Evolutionary conservation across 2,113 vertebrate genomes (phyloP).

Genomic region (Thamnaconus septentrionalis): DNA sequence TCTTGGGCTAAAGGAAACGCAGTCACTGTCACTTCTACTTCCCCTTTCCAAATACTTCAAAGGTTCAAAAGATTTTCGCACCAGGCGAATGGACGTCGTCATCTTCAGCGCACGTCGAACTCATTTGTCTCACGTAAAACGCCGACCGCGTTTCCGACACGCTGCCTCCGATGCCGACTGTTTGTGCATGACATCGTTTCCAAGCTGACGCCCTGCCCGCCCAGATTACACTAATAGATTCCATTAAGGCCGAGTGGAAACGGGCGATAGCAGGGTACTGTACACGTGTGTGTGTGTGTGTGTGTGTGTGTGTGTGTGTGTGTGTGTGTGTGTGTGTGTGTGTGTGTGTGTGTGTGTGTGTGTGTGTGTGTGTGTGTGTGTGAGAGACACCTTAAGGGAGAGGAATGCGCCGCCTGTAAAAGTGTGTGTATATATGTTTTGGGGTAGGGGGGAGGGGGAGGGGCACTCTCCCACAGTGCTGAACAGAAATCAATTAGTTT

Average conservation of each 20-base stretch:
- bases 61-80: too few relatives aligned
- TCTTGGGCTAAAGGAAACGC: too few relatives aligned
- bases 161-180: too few relatives aligned
- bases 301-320: conserved; percentile 41
- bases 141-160: too few relatives aligned
- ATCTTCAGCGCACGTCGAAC: too few relatives aligned
- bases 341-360: conserved; percentile 42
- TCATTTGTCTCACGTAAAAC: too few relatives aligned
- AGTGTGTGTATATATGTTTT: conserved; percentile 33
- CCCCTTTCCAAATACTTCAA: too few relatives aligned
- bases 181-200: neutral
- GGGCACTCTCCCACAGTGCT: conserved; percentile 76
- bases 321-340: conserved; percentile 22
- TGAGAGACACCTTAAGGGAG: conserved; percentile 58
- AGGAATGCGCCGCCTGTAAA: conserved; percentile 61
- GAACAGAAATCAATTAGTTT: conserved; percentile 81
- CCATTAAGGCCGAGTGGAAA: neutral
- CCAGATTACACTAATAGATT: neutral
- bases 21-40: too few relatives aligned
- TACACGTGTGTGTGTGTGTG: neutral
- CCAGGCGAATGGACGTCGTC: too few relatives aligned
- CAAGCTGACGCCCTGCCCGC: neutral
- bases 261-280: conserved; percentile 1
- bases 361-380: conserved; percentile 29
- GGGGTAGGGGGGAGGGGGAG: conserved; percentile 5